Base-by-base conservation (phyloP, 1,140 invertebrate genomes). In the Drosophila carrolli region DNA sequence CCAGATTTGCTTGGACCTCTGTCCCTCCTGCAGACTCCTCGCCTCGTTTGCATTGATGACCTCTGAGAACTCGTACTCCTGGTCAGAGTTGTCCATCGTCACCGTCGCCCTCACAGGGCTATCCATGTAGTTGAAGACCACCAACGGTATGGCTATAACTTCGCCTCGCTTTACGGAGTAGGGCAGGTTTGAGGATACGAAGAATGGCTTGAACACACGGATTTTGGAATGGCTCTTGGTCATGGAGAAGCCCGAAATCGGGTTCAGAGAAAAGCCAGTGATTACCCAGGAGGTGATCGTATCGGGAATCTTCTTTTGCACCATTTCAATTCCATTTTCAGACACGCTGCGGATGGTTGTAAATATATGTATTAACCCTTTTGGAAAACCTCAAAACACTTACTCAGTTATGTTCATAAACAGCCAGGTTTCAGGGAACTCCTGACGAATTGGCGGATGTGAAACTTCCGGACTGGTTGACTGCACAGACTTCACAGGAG, bases 271-370 rank as follows among this genome's bases (percentile, higher is more conserved):
- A 92, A 99, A 99, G 1, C 97, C 98, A 44, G 96, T 97, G 0
- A 99, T 94, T 16, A 97, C 94, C 98, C 98, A 99, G 2, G 97
- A 97, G 0, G 97, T 98, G 10, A 99, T 97, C 0, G 97, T 97
- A 74, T 97, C 96, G 0, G 98, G 98, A 37, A 98, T 95, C 48
- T 83, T 85, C 32, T 78, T 81, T 0, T 19, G 35, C 44, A 93
- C 93, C 38, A 93, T 93, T 5, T 59, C 74, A 7, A 32, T 1
- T 32, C 44, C 38, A 1, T 74, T 54, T 5, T 8, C 43, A 23
- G 65, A 62, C 2, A 74, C 60, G 14, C 80, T 90, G 10, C 3
- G 9, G 43, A 16, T 16, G 9, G 0, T 10, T 41, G 2, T 41
- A n/a, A 2, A 14, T 8, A 14, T 0, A 0, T 41, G 5, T 32